phyloP scores from a whole-genome alignment of 2,113 vertebrate species.

The Pseudonaja textilis region DNA sequence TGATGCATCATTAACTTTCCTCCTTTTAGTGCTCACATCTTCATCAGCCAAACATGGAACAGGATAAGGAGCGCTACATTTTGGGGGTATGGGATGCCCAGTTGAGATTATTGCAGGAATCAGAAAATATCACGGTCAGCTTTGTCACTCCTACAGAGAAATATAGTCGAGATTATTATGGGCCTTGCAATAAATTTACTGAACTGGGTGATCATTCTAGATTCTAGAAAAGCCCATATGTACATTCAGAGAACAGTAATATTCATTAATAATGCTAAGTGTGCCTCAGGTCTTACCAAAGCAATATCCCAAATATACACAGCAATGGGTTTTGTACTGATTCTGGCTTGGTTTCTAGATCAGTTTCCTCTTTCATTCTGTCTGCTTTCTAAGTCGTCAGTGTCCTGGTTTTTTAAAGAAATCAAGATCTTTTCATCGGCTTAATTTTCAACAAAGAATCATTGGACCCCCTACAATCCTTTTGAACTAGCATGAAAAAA shows the following conservation, averaged over 20 bases:
- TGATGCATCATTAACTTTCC: conserved; percentile 21
- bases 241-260: neutral
- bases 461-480: neutral
- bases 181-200: neutral
- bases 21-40: conserved; percentile 7
- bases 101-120: neutral
- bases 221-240: neutral
- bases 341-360: neutral
- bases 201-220: neutral
- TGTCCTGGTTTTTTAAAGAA: neutral
- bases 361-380: neutral
- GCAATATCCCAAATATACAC: neutral
- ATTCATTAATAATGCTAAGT: neutral
- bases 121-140: neutral
- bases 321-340: neutral
- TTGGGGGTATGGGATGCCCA: neutral
- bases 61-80: neutral
- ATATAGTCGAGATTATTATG: neutral
- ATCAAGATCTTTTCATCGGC: neutral
- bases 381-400: neutral
- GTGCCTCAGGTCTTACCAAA: neutral
- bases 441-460: neutral
- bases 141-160: neutral
- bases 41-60: conserved; percentile 1
- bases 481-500: neutral